Conservation (phyloP, 2,113 vertebrate species). For the Chaetops frenatus region DNA sequence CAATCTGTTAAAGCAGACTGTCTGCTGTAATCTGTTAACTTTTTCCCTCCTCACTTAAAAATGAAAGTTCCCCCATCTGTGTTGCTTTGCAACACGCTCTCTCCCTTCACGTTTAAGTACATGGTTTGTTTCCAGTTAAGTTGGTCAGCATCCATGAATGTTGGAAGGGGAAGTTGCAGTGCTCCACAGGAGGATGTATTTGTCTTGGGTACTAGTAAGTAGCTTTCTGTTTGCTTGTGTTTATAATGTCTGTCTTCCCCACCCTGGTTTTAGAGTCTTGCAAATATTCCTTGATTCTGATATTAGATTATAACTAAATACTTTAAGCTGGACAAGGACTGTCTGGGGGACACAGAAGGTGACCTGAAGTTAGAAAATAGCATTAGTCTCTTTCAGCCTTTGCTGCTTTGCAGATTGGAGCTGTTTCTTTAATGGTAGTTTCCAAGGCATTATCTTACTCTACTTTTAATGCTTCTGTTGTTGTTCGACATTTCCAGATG, state of each 20-base stretch:
- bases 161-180: background rate
- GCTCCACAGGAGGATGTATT: background rate
- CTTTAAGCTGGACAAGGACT: background rate
- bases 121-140: background rate
- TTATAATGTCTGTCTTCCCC: background rate
- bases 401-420: background rate
- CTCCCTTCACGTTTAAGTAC: background rate
- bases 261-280: background rate
- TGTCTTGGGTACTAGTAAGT: background rate
- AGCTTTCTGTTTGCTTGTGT: background rate
- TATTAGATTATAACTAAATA: background rate
- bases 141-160: background rate
- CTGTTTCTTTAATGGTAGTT: background rate
- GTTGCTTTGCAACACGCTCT: background rate
- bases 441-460: background rate
- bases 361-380: background rate
- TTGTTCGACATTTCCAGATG: background rate
- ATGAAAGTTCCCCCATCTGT: constrained; percentile 17
- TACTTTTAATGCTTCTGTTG: background rate
- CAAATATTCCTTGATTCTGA: background rate
- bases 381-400: background rate
- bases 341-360: background rate
- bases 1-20: constrained; percentile 59
- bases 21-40: constrained; percentile 36
- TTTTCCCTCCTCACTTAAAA: background rate